Evolutionary conservation across 2,888 invertebrate genomes (phyloP), one percentile per base, ranked within the genome.

Genomic region (Ochropleura plecta): DNA sequence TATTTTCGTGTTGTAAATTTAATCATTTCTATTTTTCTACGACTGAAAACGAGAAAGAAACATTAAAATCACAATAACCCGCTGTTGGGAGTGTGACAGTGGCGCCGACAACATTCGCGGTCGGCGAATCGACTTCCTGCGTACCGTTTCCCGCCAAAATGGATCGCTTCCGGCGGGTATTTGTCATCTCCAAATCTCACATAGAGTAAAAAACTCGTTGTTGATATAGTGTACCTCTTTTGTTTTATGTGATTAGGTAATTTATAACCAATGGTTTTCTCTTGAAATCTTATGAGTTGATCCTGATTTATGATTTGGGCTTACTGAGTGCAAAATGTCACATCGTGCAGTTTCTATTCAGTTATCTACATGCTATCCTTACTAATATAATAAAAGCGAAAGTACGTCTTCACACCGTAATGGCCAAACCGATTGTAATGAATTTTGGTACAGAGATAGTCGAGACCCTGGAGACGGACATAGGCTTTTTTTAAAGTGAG

Each of bases 91-190:
- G 76, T 86, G 82, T 88, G 89, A 90, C 90, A 83, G 88, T 94
- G 96, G 96, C 96, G 96, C 95, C 91, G 87, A 89, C 92, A 91
- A 92, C 94, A 94, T 96, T 96, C 95, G 96, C 94, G 95, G 96
- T 95, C 93, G 93, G 90, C 93, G 96, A 93, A 95, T 95, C 94
- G 91, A 95, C 95, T 96, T 96, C 96, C 96, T 93, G 96, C 89
- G 92, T 88, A 91, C 92, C 93, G 94, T 95, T 96, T 96, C 95
- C 96, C 95, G 94, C 91, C 91, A 90, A 95, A 96, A 96, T 96
- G 96, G 96, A 96, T 96, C 94, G 93, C 93, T 96, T 96, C 96
- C 96, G 95, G 91, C 88, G 82, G 90, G 89, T 94, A 96, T 96
- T 96, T 96, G 95, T 96, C 96, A 96, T 96, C 94, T 94, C 90